Conservation (phyloP, 2,113 vertebrate genomes). For the Boulengeromyrus knoepffleri region DNA sequence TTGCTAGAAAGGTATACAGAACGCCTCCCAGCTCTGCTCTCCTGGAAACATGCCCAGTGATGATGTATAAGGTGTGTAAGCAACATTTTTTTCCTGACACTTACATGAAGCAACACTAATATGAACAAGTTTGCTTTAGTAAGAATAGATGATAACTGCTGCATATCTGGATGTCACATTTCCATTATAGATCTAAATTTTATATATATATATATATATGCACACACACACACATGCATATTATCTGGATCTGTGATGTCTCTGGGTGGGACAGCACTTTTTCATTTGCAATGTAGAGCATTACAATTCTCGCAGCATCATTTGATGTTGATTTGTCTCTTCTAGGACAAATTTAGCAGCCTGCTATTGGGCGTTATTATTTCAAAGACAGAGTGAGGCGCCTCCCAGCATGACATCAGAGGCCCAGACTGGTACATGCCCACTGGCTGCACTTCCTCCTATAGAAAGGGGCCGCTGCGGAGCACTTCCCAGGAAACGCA, state of each 20-base stretch:
- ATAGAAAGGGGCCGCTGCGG: constrained; percentile 49
- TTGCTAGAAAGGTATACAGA: background rate
- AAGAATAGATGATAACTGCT: background rate
- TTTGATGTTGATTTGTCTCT: background rate
- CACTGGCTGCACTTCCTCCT: constrained; percentile 55
- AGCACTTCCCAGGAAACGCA: constrained; percentile 47
- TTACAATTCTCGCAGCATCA: background rate
- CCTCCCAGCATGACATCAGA: constrained; percentile 17
- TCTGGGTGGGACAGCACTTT: no score
- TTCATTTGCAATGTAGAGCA: background rate
- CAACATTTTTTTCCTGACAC: background rate
- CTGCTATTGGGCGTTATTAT: constrained; percentile 1
- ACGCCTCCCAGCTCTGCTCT: background rate
- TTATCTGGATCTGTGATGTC: background rate
- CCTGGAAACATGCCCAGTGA: background rate
- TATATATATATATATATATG: background rate
- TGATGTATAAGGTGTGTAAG: background rate
- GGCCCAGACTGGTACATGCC: constrained; percentile 41
- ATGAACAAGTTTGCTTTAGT: background rate
- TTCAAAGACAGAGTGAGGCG: background rate
- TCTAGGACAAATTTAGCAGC: background rate
- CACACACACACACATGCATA: background rate
- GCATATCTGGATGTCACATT: background rate
- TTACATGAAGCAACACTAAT: background rate
- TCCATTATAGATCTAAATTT: background rate